Evolutionary conservation across 1,140 invertebrate genomes (phyloP), one percentile per base, ranked within the genome.

Genomic region (Spodoptera frugiperda): DNA sequence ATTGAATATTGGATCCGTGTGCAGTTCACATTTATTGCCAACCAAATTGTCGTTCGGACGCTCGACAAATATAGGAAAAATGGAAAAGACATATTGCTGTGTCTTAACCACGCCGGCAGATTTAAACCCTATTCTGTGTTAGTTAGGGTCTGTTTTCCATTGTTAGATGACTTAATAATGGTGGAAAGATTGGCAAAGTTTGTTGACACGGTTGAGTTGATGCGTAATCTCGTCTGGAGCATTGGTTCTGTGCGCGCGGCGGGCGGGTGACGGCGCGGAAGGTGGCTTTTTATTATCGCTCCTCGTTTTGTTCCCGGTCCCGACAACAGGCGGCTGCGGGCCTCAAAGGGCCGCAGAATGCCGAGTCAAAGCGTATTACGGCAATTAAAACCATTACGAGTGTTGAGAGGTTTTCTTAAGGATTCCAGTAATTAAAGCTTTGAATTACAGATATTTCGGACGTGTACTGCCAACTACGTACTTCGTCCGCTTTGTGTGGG

Each of bases 151-250:
- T n/a, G 44, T 44, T 78, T 68, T 79, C 14, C 61, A 6, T 25
- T 63, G 71, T 70, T 17, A 8, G 39, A 54, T 39, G 39, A 78
- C 72, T 81, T 82, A 83, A 82, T 84, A 82, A 85, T 79, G 76
- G 78, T 82, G 78, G 77, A 78, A 84, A 85, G 78, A 85, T 84
- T 80, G 82, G 77, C 61, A 76, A 84, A 83, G 82, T 82, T 83
- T 82, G 78, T 84, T 84, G 82, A 85, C 68, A 68, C 79, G 72
- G 39, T 15, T 70, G 61, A 71, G 73, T 82, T 70, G 76, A 79
- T 59, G 70, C 79, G 78, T 82, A 78, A 80, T 84, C 75, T 83
- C 79, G 79, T 79, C 76, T 81, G 49, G 67, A 84, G 81, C 78
- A 86, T 82, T 84, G 78, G 82, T 86, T 80, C 80, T 76, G 75